Percentiles rank a stretch among this genome's conserved stretches.
These are phyloP conservation scores for Sebastes cheni DNA, from an alignment of 2,797 vertebrate genomes.

Conservation along the genomic window DNA sequence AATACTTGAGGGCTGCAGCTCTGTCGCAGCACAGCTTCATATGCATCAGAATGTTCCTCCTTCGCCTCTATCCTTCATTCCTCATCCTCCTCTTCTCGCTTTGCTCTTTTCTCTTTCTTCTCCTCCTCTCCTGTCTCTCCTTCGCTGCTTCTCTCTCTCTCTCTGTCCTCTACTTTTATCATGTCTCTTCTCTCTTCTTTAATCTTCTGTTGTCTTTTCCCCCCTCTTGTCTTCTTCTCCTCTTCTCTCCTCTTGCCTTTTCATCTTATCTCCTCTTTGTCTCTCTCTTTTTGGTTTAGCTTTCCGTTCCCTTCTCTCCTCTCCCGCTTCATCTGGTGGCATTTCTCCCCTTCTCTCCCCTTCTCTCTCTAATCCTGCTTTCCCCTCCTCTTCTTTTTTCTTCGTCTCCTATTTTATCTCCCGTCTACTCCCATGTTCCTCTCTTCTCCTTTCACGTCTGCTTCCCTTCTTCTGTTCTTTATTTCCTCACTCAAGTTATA, in stretches of 20 bases:
- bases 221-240: neutral
- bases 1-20: conserved; percentile 65
- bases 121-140: neutral
- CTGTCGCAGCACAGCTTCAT: conserved; percentile 51
- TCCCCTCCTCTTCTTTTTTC: neutral
- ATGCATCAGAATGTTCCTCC: conserved; percentile 45
- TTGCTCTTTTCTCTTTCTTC: neutral
- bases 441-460: neutral
- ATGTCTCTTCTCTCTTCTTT: neutral
- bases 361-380: neutral
- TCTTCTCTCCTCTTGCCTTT: neutral
- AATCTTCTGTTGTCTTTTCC: conserved; percentile 9
- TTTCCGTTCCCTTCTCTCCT: neutral
- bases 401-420: neutral
- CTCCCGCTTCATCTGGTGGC: neutral
- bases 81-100: neutral
- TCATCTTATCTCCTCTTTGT: neutral
- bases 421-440: neutral
- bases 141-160: neutral
- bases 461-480: neutral
- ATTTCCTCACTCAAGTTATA: neutral
- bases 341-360: neutral
- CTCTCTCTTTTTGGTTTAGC: neutral
- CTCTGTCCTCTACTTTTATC: conserved; percentile 33
- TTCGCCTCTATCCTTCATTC: neutral